phyloP scores from a whole-genome alignment of 2,888 invertebrate genomes.

The Megastigmus dorsalis region DNA sequence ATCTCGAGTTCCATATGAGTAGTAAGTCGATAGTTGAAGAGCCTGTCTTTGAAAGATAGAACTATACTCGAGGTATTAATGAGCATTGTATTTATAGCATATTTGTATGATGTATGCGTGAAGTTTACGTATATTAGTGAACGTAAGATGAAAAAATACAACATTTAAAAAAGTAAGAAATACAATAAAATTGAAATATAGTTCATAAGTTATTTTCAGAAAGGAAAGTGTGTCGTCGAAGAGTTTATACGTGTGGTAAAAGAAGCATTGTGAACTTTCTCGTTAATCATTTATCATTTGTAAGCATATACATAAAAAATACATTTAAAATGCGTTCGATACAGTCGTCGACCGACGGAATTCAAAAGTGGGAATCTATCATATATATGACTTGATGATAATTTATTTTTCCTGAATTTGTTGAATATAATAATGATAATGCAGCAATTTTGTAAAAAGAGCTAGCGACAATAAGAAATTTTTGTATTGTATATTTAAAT shows the following conservation, averaged over 20 bases:
- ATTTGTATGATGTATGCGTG: conserved; percentile 64
- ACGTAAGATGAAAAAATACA: conserved; percentile 51
- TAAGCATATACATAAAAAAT: conserved; percentile 46
- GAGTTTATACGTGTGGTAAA: conserved; percentile 48
- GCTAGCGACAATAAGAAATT: conserved; percentile 49
- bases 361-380: conserved; percentile 28
- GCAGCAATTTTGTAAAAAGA: conserved; percentile 23
- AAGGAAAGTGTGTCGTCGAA: conserved; percentile 49
- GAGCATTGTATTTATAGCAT: conserved; percentile 66
- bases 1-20: conserved; percentile 28
- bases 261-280: conserved; percentile 44
- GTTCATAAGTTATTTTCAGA: conserved; percentile 61
- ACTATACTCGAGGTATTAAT: conserved; percentile 62
- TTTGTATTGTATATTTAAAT: conserved; percentile 40
- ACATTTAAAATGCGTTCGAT: conserved; percentile 51
- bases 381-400: neutral
- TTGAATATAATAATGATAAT: conserved; percentile 11
- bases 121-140: conserved; percentile 33
- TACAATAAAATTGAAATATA: conserved; percentile 53
- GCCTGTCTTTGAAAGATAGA: conserved; percentile 48
- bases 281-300: conserved; percentile 52
- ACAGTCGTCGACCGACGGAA: conserved; percentile 44
- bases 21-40: conserved; percentile 48
- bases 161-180: conserved; percentile 15
- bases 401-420: conserved; percentile 21